Evolutionary conservation across 2,888 invertebrate genomes (phyloP).

Genomic region (Cheilosia variabilis): DNA sequence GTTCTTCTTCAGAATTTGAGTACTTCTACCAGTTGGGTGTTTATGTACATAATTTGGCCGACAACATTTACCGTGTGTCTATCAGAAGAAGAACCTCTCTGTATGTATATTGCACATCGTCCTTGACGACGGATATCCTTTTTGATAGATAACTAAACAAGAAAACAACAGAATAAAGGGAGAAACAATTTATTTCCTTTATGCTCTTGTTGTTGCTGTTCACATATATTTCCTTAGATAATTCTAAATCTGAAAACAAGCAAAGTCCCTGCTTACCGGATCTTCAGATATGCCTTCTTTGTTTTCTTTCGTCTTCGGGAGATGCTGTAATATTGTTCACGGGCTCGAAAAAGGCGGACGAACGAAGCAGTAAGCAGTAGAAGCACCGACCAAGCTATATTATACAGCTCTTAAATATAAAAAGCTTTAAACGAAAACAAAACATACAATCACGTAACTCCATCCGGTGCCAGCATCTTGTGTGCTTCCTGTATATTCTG

Average conservation of each 20-base stretch:
- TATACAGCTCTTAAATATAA: slow-evolving; percentile 31
- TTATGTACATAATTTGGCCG: too few species aligned
- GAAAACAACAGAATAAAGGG: not conserved
- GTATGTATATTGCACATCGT: not conserved
- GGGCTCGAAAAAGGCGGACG: not conserved
- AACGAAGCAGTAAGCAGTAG: not conserved
- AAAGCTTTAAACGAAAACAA: slow-evolving; percentile 33
- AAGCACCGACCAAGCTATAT: not conserved
- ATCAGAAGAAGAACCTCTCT: too few species aligned
- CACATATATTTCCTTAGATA: not conserved
- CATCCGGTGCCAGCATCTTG: slow-evolving; percentile 35
- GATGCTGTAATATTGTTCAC: slow-evolving; percentile 15
- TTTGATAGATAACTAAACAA: not conserved
- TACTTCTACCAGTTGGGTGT: too few species aligned
- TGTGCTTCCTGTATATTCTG: slow-evolving; percentile 33
- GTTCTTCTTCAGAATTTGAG: too few species aligned
- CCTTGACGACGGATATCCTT: not conserved
- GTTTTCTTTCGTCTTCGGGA: slow-evolving; percentile 25
- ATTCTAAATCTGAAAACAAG: slow-evolving; percentile 39
- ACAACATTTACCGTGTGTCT: too few species aligned
- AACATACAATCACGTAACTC: slow-evolving; percentile 45
- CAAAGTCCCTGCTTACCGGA: slow-evolving; percentile 49
- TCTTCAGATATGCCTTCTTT: slow-evolving; percentile 37
- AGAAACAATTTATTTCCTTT: not conserved
- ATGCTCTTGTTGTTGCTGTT: not conserved